Evolutionary conservation across 1,140 invertebrate genomes (phyloP), one percentile per base, ranked within the genome.

Genomic region (Drosophila repleta): DNA sequence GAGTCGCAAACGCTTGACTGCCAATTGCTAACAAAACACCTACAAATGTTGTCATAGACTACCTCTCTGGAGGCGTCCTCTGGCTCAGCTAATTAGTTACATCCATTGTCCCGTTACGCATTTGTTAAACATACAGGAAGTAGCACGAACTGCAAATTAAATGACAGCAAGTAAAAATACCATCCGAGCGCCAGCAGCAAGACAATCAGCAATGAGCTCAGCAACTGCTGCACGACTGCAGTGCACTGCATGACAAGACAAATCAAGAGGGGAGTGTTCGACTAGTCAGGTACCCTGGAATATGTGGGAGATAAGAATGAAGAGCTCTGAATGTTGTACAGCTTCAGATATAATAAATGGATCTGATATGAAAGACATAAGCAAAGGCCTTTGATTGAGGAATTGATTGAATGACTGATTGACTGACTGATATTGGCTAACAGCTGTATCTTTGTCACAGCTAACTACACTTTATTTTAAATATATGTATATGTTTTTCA

Each of bases 121-220:
- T 55, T 70, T 64, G 51, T 67, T 67, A 72, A 67, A 72, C 39
- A 72, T 60, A 72, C 69, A 72, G 69, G 69, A 72, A 72, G 24
- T 51, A 13, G 32, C 60, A 67, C 69, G 48, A 72, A 72, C 55
- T 53, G 48, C 39, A 53, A 72, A 72, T 66, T 72, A 60, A 67
- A 71, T 58, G 37, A 41, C 66, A 55, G 39, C 20, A 18, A 21
- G 32, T 26, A 29, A 17, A 26, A 26, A 35, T 18, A 48, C 37
- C 66, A 29, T 8, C 29, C 53, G 56, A 56, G 24, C 21, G 57
- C 13, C 49, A 70, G 37, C 21, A 61, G 52, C 39, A 49, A 55
- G 62, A 60, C 49, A 61, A 68, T 61, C 24, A 17, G 46, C 62
- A 64, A 58, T 37, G 20, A 46, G 53, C 41, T 57, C 35, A 29